A percentile compares a stretch with the other conserved stretches of the same genome.
Conservation (phyloP, 2,113 vertebrate genomes). For the Cephalopterus ornatus region DNA sequence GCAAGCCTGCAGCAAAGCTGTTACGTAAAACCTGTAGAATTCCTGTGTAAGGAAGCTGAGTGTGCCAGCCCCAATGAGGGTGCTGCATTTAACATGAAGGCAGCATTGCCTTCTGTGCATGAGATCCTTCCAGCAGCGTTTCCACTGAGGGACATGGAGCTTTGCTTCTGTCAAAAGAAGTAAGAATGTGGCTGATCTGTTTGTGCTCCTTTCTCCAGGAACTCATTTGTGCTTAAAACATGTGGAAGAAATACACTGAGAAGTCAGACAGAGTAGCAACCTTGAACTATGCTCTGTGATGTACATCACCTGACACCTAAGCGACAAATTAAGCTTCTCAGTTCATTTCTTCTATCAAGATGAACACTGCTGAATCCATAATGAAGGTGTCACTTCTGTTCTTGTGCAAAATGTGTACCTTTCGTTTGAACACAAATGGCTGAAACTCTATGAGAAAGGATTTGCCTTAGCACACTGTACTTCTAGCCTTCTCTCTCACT, state of each 20-base stretch:
- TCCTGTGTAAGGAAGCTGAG: not conserved
- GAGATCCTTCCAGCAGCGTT: not conserved
- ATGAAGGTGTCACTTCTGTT: not conserved
- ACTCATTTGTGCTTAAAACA: not conserved
- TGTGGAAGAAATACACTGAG: not conserved
- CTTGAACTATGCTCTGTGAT: not conserved
- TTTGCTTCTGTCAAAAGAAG: not conserved
- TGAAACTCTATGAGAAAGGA: not conserved
- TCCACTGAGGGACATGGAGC: not conserved
- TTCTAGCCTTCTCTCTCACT: not conserved
- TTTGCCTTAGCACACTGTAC: not conserved
- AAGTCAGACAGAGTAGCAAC: not conserved
- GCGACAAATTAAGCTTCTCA: not conserved
- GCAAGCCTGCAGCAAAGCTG: not conserved
- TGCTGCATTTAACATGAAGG: not conserved
- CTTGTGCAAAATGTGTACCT: not conserved
- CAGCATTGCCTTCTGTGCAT: not conserved
- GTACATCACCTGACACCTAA: not conserved
- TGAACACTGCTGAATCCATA: not conserved
- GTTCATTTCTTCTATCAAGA: not conserved
- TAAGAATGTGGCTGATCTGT: accelerated
- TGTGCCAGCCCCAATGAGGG: not conserved
- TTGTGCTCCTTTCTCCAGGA: not conserved
- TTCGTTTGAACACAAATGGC: not conserved
- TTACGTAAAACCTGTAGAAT: not conserved